Evolutionary conservation across 1,140 invertebrate species (phyloP), one percentile per base, ranked within the genome.

Genomic region (Hycleus cichorii): DNA sequence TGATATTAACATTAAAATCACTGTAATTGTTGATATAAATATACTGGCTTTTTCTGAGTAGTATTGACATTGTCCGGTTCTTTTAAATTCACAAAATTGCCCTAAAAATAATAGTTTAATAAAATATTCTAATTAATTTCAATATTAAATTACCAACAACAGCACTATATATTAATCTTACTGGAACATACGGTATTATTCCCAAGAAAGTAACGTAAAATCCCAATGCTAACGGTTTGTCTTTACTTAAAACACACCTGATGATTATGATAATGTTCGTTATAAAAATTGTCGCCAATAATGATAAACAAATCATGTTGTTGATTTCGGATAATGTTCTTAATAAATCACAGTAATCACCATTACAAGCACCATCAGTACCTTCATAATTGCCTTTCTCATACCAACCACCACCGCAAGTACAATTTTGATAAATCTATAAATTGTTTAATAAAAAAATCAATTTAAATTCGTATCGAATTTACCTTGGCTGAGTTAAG

Each of bases 141-240:
- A 58, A 44, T 48, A 25, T 39, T 49, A 42, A 39, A 42, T 9
- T 70, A 79, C 78, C 71, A 10, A 76, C 70, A 10, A 83, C 75
- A 18, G 69, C 26, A 39, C 80, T 68, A 59, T 84, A 84, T 27
- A 76, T 66, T 6, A 82, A 61, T 70, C 80, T 81, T 2, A 79
- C 78, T 1, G 78, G 77, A 3, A 84, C 62, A 62, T 80, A 78
- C 10, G 77, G 75, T 7, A 84, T 75, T 0, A 84, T 58, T 0
- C 76, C 75, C 2, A 78, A 62, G 10, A 78, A 70, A 44, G 74
- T 76, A 32, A 83, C 62, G 59, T 78, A 76, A 18, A 83, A 78
- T n/a, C 77, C 81, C 59, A 85, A 72, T 0, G 80, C 75, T 24
- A 83, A 56, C 0, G 81, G 71, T 65, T 85, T 85, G 55, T 86